phyloP scores from a whole-genome alignment of 2,113 vertebrate genomes.

The Poecile atricapillus region DNA sequence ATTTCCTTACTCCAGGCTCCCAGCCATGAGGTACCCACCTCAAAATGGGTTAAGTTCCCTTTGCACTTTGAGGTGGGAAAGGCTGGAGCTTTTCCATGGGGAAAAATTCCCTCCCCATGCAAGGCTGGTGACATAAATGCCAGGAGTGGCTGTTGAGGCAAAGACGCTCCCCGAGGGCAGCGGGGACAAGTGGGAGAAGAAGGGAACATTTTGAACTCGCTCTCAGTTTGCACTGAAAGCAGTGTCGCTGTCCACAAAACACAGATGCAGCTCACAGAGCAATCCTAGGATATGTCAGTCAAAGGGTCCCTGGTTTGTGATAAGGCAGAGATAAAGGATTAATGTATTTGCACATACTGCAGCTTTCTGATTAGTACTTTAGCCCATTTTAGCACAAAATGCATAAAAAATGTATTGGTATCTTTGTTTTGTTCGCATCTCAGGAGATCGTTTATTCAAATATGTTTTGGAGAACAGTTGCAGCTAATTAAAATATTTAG shows the following conservation, averaged over 20 bases:
- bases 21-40: neutral
- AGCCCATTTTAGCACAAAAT: neutral
- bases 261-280: neutral
- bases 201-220: neutral
- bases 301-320: neutral
- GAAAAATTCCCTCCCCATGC: neutral
- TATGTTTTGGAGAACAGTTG: neutral
- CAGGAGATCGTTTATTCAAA: neutral
- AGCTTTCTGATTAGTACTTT: neutral
- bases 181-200: neutral
- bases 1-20: neutral
- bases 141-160: neutral
- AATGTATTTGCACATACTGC: neutral
- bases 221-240: neutral
- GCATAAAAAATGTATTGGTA: neutral
- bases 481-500: neutral
- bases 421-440: neutral
- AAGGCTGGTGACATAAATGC: neutral
- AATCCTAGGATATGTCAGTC: neutral
- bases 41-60: neutral
- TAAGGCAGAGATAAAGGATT: neutral
- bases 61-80: neutral
- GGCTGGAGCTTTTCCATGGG: neutral
- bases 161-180: neutral
- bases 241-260: neutral